Conservation (phyloP, 2,113 vertebrate species). For the Oncorhynchus clarkii region DNA sequence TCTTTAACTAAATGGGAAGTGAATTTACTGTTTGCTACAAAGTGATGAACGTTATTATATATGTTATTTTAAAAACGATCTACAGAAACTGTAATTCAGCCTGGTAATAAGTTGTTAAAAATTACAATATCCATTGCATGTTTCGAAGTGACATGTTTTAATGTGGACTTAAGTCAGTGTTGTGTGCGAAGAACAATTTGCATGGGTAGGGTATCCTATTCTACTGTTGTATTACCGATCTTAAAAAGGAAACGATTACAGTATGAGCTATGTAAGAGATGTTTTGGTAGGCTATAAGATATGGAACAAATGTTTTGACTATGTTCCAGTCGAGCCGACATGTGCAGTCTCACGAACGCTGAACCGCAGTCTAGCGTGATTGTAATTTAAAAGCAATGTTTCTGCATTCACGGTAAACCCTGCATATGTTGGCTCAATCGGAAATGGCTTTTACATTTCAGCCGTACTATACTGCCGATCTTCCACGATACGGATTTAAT, state of each 20-base stretch:
- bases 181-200: background rate
- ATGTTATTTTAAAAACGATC: background rate
- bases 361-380: too few relatives aligned
- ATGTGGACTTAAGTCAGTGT: background rate
- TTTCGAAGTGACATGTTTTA: background rate
- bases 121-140: constrained; percentile 4
- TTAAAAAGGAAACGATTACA: background rate
- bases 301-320: too few relatives aligned
- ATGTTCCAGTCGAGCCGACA: too few relatives aligned
- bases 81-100: background rate
- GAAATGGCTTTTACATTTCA: too few relatives aligned
- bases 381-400: too few relatives aligned
- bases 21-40: background rate
- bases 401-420: too few relatives aligned
- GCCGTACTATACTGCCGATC: too few relatives aligned
- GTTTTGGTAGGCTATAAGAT: background rate
- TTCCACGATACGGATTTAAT: too few relatives aligned
- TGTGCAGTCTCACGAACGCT: too few relatives aligned
- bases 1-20: background rate
- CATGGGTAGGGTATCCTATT: background rate
- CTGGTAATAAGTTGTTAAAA: background rate
- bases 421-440: too few relatives aligned
- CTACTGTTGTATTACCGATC: background rate
- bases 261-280: background rate
- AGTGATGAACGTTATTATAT: constrained; percentile 4